Percentiles rank a stretch among this genome's conserved stretches.
These are phyloP conservation scores for Harpagoxenus sublaevis DNA, from an alignment of 2,888 invertebrate species.

Conservation along the genomic window DNA sequence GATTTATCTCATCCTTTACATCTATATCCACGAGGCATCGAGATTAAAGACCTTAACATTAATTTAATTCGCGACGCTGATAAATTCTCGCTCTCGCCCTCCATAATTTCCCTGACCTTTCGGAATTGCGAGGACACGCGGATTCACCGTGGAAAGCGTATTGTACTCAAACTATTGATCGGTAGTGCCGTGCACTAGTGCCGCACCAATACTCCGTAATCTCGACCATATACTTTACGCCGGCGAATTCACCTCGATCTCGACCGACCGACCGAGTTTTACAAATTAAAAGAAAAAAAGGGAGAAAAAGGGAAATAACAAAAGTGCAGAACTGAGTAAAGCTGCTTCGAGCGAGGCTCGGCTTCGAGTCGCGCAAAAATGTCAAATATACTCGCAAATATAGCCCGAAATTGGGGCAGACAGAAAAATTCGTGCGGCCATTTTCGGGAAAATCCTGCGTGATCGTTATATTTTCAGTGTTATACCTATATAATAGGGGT, in stretches of 20 bases:
- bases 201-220: constrained; percentile 49
- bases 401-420: neutral
- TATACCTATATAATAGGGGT: no score
- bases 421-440: constrained; percentile 10
- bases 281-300: constrained; percentile 41
- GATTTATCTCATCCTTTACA: no score
- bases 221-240: constrained; percentile 48
- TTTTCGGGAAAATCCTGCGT: neutral
- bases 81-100: constrained; percentile 13
- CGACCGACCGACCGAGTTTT: constrained; percentile 44
- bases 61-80: constrained; percentile 30
- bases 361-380: constrained; percentile 16
- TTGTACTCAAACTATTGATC: constrained; percentile 52
- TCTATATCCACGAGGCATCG: no score
- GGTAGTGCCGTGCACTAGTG: constrained; percentile 41
- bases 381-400: no score
- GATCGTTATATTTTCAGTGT: constrained; percentile 1
- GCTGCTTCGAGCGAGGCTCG: constrained; percentile 1
- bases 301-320: neutral
- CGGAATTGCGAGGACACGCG: constrained; percentile 21
- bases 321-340: constrained; percentile 24
- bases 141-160: constrained; percentile 44
- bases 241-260: constrained; percentile 36
- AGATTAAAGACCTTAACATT: constrained; percentile 9
- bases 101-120: constrained; percentile 35